These are phyloP conservation scores for Callorhinus ursinus DNA, from an alignment of 2,113 vertebrate species.

Conservation along the genomic window DNA sequence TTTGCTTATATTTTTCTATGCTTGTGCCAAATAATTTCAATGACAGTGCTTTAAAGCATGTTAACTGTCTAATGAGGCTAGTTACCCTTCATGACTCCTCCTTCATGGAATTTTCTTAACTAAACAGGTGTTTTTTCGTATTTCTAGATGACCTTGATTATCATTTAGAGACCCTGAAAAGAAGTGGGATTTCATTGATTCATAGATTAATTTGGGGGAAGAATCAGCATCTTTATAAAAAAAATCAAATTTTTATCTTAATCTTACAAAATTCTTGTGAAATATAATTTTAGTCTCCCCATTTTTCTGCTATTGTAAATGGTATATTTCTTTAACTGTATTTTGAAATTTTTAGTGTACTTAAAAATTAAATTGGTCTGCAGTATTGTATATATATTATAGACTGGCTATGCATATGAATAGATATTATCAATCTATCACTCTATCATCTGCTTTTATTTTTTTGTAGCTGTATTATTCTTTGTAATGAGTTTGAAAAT, in stretches of 20 bases:
- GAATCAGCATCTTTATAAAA: not conserved
- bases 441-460: not conserved
- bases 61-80: not conserved
- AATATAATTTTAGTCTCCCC: not conserved
- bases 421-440: not conserved
- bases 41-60: not conserved
- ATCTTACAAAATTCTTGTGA: not conserved
- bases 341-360: not conserved
- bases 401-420: not conserved
- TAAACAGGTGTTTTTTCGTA: not conserved
- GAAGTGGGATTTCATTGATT: not conserved
- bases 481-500: not conserved
- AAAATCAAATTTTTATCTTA: not conserved
- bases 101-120: not conserved
- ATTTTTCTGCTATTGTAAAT: not conserved
- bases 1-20: not conserved
- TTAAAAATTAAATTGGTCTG: not conserved
- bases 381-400: not conserved
- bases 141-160: not conserved
- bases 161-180: not conserved
- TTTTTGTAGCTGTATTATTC: not conserved
- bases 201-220: not conserved
- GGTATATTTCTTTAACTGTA: not conserved
- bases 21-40: not conserved
- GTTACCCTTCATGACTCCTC: not conserved